Evolutionary conservation across 2,888 invertebrate species (phyloP).

Genomic region (Hecatera dysodea): DNA sequence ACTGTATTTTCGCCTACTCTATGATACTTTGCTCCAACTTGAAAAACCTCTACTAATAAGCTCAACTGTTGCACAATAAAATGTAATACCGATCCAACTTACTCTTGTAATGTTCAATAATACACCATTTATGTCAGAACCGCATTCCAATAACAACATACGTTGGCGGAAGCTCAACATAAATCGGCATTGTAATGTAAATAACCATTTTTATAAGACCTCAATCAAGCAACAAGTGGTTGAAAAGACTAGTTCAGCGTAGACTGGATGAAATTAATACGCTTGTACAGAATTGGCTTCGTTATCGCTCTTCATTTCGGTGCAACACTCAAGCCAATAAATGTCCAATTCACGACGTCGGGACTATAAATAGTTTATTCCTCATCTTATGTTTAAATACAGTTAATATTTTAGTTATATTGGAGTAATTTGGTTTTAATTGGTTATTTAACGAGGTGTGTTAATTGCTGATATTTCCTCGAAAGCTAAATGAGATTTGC

Average conservation of each 20-base stretch:
- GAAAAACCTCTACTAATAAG: neutral
- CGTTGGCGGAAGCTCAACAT: conserved; percentile 39
- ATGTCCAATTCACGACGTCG: conserved; percentile 57
- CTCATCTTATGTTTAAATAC: conserved; percentile 21
- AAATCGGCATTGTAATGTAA: conserved; percentile 27
- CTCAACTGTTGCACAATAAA: conserved; percentile 21
- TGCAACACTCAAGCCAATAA: conserved; percentile 59
- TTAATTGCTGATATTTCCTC: conserved; percentile 34
- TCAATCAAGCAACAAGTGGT: neutral
- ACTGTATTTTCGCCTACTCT: neutral
- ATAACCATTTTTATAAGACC: conserved; percentile 25
- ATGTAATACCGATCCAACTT: conserved; percentile 14
- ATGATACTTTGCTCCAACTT: neutral
- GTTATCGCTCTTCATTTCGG: conserved; percentile 61
- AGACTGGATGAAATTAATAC: conserved; percentile 16
- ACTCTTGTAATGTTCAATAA: conserved; percentile 12
- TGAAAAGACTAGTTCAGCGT: conserved; percentile 3
- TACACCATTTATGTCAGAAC: conserved; percentile 31
- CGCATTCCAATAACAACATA: conserved; percentile 33
- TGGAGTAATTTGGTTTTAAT: conserved; percentile 55
- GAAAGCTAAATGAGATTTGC: conserved; percentile 1
- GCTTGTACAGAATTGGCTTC: conserved; percentile 59
- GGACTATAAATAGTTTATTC: conserved; percentile 53
- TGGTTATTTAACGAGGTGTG: conserved; percentile 35
- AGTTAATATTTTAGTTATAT: conserved; percentile 57